Evolutionary conservation across 2,797 vertebrate species (phyloP).

Genomic region (Varecia variegata): DNA sequence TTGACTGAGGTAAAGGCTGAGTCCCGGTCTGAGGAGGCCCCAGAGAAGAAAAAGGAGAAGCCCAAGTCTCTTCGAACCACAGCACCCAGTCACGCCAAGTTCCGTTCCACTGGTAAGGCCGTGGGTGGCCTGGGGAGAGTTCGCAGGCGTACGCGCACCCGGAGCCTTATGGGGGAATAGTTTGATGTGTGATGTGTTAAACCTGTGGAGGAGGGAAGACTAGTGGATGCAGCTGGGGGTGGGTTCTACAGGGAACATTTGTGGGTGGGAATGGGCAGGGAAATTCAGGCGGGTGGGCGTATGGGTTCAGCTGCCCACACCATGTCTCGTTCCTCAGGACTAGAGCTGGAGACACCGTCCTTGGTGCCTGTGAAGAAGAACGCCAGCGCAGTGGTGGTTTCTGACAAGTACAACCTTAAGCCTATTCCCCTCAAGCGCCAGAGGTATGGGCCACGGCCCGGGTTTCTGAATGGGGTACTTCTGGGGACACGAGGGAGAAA

Average conservation of each 20-base stretch:
- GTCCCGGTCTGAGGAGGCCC: slow-evolving; percentile 78
- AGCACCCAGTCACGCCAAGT: slow-evolving; percentile 95
- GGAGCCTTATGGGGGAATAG: no score
- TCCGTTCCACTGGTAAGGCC: slow-evolving; percentile 92
- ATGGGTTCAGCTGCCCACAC: neutral
- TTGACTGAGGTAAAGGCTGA: slow-evolving; percentile 86
- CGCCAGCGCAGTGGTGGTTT: slow-evolving; percentile 83
- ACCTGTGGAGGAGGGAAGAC: neutral
- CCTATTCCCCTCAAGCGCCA: slow-evolving; percentile 94
- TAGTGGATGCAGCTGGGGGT: neutral
- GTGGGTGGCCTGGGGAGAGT: neutral
- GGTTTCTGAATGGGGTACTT: neutral
- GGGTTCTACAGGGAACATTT: neutral
- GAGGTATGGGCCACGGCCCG: slow-evolving; percentile 81
- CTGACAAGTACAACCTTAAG: slow-evolving; percentile 95
- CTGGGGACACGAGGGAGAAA: neutral
- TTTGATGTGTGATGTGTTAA: neutral
- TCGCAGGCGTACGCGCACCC: neutral
- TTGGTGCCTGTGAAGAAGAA: slow-evolving; percentile 89
- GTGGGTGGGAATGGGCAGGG: neutral
- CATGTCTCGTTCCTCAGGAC: slow-evolving; percentile 76
- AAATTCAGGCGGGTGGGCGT: no score
- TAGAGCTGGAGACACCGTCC: slow-evolving; percentile 92
- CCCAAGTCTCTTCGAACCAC: slow-evolving; percentile 91
- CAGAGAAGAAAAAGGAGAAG: slow-evolving; percentile 93